Conservation (phyloP, 2,888 invertebrate genomes). For the Eutolmus rufibarbis region DNA sequence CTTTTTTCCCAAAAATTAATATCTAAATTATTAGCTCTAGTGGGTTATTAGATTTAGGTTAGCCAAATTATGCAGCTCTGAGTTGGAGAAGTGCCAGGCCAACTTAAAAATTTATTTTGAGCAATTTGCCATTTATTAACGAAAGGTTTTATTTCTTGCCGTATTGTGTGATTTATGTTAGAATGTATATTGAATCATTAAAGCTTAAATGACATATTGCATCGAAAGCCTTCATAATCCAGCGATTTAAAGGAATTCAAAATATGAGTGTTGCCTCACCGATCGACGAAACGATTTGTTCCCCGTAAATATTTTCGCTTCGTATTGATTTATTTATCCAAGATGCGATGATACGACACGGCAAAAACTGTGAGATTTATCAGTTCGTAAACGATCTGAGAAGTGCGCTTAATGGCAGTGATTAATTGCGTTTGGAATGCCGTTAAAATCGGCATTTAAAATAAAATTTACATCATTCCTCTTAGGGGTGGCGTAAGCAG, state of each 20-base stretch:
- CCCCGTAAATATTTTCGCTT: background rate
- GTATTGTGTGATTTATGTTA: background rate
- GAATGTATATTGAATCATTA: background rate
- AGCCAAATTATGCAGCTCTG: too few species aligned
- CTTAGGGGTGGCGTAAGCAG: background rate
- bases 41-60: too few species aligned
- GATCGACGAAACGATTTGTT: background rate
- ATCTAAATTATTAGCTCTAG: too few species aligned
- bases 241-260: background rate
- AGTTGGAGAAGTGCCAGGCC: too few species aligned
- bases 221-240: background rate
- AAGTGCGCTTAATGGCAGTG: conserved; percentile 19
- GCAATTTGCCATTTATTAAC: too few species aligned
- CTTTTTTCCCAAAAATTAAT: too few species aligned
- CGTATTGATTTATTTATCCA: background rate
- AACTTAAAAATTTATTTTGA: too few species aligned
- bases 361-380: conserved; percentile 11
- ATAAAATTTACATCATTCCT: conserved; percentile 6
- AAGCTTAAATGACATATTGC: background rate
- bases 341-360: background rate
- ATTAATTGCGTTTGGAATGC: conserved; percentile 21
- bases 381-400: background rate
- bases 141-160: background rate
- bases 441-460: conserved; percentile 24
- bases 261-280: background rate